Base-by-base conservation (phyloP, 2,888 invertebrate genomes). In the Eudasyphora cyanicolor region DNA sequence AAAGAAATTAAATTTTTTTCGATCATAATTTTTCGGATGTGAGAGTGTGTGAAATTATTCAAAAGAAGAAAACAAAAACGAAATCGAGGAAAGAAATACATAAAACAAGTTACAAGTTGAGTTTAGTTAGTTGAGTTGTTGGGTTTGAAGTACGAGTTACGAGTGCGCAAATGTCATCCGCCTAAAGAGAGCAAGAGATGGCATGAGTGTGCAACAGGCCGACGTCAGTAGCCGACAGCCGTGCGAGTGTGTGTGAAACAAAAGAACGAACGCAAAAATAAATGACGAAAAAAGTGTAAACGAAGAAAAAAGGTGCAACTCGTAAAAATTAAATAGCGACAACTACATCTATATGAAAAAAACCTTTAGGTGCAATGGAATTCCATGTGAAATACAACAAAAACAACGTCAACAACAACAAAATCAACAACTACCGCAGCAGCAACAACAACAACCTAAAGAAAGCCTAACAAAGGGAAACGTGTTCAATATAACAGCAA, bases 121-220 rank as follows among this genome's bases (percentile, higher is more conserved):
- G 24, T 54, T 45, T 42, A 32, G 4, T 29, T 60, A 3, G 7
- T 51, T 38, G n/a, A n/a, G n/a, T 75, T 54, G 51, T 69, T 38
- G 17, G 49, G 60, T 42, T 57, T n/a, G 45, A 29, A 35, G 19
- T 73, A 29, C 45, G 17, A 74, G 82, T 82, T 86, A 83, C 86
- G 86, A 86, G 75, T 86, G 86, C 86, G 86, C 85, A 78, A 85
- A 79, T 77, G 82, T 42, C 27, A 57, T 78, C 69, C 57, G 42
- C 35, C 69, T 64, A 42, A 76, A 57, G 86, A 60, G 76, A 17
- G 76, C 85, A 78, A 77, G 85, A 84, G 86, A 86, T 74, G 76
- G 80, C 79, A 74, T 70, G 77, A 73, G 82, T 73, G 79, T 75
- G 67, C 35, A n/a, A n/a, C n/a, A 62, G 49, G 49, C 64, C 42